Evolutionary conservation across 2,797 vertebrate genomes (phyloP).

Genomic region (Furcifer pardalis): DNA sequence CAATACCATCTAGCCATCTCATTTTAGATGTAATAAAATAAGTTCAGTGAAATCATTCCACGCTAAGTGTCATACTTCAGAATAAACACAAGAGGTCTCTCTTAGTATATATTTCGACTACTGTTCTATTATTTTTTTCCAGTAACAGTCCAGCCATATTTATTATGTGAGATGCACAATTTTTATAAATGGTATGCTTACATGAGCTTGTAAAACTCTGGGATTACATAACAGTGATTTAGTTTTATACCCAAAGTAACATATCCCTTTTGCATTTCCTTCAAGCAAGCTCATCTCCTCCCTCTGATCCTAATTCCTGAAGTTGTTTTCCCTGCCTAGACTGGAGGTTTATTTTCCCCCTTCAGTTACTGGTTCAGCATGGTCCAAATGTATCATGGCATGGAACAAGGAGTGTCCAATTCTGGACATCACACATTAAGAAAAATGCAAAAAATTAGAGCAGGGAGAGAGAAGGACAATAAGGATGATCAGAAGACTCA

Average conservation of each 20-base stretch:
- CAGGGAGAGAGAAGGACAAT: no score
- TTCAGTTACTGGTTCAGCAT: background rate
- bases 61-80: constrained; percentile 23
- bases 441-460: no score
- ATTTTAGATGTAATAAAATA: background rate
- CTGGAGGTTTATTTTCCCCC: background rate
- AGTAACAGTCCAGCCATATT: background rate
- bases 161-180: background rate
- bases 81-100: constrained; percentile 61
- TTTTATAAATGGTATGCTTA: background rate
- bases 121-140: background rate
- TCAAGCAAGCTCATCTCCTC: fast-evolving
- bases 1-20: no score
- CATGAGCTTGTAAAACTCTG: background rate
- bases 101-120: background rate
- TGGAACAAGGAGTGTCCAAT: background rate
- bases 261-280: background rate
- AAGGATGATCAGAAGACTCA: no score
- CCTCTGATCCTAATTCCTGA: background rate
- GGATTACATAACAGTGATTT: background rate
- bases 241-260: background rate
- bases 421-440: no score
- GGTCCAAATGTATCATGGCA: background rate
- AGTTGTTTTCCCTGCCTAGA: background rate
- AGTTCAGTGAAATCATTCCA: background rate